These are phyloP conservation scores for Rhynchonycteris naso DNA, from an alignment of 2,797 vertebrate species.

Conservation along the genomic window DNA sequence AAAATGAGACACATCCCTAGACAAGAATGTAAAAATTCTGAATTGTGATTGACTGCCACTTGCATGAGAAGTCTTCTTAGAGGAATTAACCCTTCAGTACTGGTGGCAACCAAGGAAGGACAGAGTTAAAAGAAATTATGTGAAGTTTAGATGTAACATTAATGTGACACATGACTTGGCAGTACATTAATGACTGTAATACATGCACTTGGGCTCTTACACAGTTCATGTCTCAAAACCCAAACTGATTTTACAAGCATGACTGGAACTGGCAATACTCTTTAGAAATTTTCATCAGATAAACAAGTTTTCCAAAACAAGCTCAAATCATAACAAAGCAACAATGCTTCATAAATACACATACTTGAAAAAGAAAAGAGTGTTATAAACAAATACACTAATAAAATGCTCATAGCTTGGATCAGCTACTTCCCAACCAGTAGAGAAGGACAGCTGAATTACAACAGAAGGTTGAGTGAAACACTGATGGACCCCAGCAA, in stretches of 20 bases:
- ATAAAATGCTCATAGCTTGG: constrained; percentile 56
- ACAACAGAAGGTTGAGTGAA: constrained; percentile 45
- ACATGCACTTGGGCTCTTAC: constrained; percentile 58
- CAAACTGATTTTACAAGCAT: constrained; percentile 58
- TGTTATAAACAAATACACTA: constrained; percentile 57
- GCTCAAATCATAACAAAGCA: constrained; percentile 64
- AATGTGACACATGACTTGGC: constrained; percentile 71
- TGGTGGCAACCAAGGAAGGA: constrained; percentile 76
- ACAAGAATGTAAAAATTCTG: constrained; percentile 78
- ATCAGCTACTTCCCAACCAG: constrained; percentile 26
- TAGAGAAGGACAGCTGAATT: constrained; percentile 37
- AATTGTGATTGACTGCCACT: constrained; percentile 79
- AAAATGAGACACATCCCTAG: constrained; percentile 58
- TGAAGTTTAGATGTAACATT: constrained; percentile 77
- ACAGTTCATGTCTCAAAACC: constrained; percentile 60
- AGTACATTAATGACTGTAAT: constrained; percentile 74
- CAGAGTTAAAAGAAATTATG: constrained; percentile 67
- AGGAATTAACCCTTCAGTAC: constrained; percentile 79
- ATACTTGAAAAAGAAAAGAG: constrained; percentile 53
- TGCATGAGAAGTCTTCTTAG: constrained; percentile 82
- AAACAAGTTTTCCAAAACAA: constrained; percentile 69
- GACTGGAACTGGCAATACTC: constrained; percentile 26
- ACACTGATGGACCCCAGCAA: neutral
- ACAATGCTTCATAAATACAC: constrained; percentile 46
- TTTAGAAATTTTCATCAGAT: constrained; percentile 58